Conservation (phyloP, 53 echinoderm and acorn worm genomes). For the Paelopatides confundens region DNA sequence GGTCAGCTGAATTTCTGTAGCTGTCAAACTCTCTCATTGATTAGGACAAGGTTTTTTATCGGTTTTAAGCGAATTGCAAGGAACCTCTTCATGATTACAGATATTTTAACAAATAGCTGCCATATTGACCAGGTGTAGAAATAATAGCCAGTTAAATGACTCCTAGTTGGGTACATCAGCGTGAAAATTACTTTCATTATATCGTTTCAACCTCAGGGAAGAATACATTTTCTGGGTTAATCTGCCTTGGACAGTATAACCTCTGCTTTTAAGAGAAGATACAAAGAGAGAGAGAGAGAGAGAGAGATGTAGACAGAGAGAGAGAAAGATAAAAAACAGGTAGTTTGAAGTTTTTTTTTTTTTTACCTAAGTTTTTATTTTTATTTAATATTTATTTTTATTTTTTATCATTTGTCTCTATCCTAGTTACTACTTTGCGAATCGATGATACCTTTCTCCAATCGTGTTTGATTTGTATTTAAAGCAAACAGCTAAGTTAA, state of each 20-base stretch:
- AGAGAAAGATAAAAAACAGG: background rate
- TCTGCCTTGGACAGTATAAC: constrained; percentile 32
- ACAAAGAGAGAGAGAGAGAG: background rate
- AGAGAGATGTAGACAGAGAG: background rate
- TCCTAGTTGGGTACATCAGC: constrained; percentile 24
- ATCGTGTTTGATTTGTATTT: constrained; percentile 37
- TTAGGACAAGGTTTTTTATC: constrained; percentile 21
- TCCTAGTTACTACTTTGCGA: background rate
- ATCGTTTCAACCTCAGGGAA: constrained; percentile 32
- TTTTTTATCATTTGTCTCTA: background rate
- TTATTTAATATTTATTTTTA: too few relatives aligned
- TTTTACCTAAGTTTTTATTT: background rate
- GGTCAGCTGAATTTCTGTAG: background rate
- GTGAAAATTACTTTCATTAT: constrained; percentile 43
- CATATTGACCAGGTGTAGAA: constrained; percentile 43
- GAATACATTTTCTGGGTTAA: constrained; percentile 35
- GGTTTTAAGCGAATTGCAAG: constrained; percentile 1
- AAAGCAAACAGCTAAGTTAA: constrained; percentile 43
- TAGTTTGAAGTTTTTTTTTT: background rate
- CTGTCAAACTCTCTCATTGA: constrained; percentile 5
- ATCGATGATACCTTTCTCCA: constrained; percentile 41
- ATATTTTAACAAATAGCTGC: constrained; percentile 39
- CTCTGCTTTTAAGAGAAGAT: background rate
- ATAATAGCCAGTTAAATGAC: constrained; percentile 30
- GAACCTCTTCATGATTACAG: constrained; percentile 35